Evolutionary conservation across 1,140 invertebrate species (phyloP).

Genomic region (Phortica variegata): DNA sequence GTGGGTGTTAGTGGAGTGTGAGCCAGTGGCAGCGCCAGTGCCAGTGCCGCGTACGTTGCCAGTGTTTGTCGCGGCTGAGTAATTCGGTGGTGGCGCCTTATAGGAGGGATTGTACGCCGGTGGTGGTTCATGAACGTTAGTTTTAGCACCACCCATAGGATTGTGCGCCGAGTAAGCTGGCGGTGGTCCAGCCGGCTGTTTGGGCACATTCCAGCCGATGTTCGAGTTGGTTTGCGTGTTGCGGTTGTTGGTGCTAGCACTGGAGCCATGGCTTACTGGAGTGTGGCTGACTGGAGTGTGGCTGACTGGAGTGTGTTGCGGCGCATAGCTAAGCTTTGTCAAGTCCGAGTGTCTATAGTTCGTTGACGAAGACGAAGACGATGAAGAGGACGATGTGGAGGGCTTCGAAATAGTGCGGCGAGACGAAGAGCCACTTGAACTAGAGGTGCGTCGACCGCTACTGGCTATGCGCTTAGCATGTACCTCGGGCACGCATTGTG

Average conservation of each 20-base stretch:
- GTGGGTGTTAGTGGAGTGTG: conserved; percentile 5
- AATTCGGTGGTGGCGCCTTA: conserved; percentile 31
- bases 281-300: conserved; percentile 12
- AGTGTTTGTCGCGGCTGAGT: conserved; percentile 28
- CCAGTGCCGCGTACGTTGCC: conserved; percentile 19
- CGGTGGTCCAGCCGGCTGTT: conserved; percentile 39
- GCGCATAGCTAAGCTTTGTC: conserved; percentile 32
- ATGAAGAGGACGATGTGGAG: conserved; percentile 5
- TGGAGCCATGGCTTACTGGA: conserved; percentile 2
- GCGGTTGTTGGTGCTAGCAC: neutral
- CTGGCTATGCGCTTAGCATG: conserved; percentile 34
- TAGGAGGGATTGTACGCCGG: conserved; percentile 44
- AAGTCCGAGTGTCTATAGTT: conserved; percentile 25
- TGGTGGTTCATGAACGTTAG: conserved; percentile 43
- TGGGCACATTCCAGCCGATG: conserved; percentile 48
- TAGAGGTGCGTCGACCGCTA: conserved; percentile 24
- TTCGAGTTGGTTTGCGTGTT: conserved; percentile 19
- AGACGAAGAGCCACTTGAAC: conserved; percentile 14
- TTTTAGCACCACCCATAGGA: conserved; percentile 37
- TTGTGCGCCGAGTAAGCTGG: conserved; percentile 41
- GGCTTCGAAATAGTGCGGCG: conserved; percentile 22
- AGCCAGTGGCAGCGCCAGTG: conserved; percentile 1
- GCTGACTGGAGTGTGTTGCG: conserved; percentile 7
- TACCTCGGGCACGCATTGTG: conserved; percentile 9
- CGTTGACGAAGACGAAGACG: conserved; percentile 2